Percentiles rank a stretch among this genome's conserved stretches.
Evolutionary conservation across 2,888 invertebrate genomes (phyloP).

Genomic region (Scaptomyza polygonia): DNA sequence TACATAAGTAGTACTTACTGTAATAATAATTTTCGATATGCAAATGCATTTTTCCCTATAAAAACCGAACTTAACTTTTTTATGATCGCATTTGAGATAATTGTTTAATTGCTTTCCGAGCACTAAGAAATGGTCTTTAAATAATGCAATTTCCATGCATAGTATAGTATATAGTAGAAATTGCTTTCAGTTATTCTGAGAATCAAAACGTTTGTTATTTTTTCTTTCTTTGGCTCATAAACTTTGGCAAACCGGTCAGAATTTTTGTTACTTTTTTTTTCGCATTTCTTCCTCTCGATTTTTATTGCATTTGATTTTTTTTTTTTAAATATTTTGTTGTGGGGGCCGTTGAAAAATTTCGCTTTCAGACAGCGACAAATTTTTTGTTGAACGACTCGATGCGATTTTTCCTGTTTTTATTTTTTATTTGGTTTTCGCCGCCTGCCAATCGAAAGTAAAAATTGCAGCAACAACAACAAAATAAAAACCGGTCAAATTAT

Average conservation of each 20-base stretch:
- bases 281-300: conserved; percentile 10
- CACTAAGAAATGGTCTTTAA: no score
- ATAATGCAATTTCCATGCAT: no score
- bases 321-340: conserved; percentile 9
- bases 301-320: conserved; percentile 1
- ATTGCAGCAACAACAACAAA: conserved; percentile 21
- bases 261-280: conserved; percentile 25
- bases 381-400: conserved; percentile 19
- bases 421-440: conserved; percentile 31
- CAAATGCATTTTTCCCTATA: no score
- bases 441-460: conserved; percentile 66
- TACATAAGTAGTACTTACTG: no score
- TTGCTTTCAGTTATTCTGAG: no score
- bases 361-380: conserved; percentile 58
- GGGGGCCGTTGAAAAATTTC: conserved; percentile 54
- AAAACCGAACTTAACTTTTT: no score
- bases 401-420: conserved; percentile 28
- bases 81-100: no score
- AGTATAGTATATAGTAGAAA: no score
- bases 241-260: conserved; percentile 52
- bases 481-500: no score
- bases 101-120: no score
- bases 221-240: neutral
- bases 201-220: no score
- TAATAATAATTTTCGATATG: no score